Conservation (phyloP, 2,888 invertebrate species). For the Drosophila falleni region DNA sequence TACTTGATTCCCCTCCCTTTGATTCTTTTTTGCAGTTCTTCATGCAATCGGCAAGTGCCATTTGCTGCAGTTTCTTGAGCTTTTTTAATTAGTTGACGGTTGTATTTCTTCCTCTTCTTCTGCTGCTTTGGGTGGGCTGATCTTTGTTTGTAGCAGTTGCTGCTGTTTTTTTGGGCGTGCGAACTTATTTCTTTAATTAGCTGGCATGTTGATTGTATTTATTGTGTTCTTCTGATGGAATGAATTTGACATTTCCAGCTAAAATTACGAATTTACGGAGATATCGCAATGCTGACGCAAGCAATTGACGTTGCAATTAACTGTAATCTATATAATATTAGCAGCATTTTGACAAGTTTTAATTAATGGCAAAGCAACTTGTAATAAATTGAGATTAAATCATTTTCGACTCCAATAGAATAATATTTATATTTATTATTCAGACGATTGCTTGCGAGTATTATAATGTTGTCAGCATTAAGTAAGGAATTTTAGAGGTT, state of each 20-base stretch:
- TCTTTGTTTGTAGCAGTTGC: constrained; percentile 25
- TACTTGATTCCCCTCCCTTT: neutral
- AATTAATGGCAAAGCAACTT: constrained; percentile 9
- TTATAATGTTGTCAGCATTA: no score
- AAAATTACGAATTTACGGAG: constrained; percentile 9
- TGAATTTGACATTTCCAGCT: constrained; percentile 55
- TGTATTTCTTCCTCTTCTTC: neutral
- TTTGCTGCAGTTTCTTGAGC: constrained; percentile 49
- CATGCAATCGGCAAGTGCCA: constrained; percentile 62
- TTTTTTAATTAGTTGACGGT: constrained; percentile 62
- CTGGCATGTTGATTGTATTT: constrained; percentile 31
- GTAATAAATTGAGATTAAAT: neutral
- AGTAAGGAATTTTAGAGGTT: no score
- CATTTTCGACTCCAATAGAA: neutral
- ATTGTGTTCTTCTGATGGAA: constrained; percentile 36
- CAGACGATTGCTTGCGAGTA: neutral
- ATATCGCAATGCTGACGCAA: constrained; percentile 42
- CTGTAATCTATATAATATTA: constrained; percentile 15
- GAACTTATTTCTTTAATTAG: constrained; percentile 60
- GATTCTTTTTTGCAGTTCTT: constrained; percentile 27
- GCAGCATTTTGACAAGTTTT: constrained; percentile 8
- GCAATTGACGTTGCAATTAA: constrained; percentile 40
- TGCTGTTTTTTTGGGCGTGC: constrained; percentile 44
- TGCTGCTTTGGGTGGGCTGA: constrained; percentile 6
- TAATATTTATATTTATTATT: neutral